Percentiles rank a stretch among this genome's conserved stretches.
Conservation (phyloP, 2,113 vertebrate species). For the Formicarius rufipectus region DNA sequence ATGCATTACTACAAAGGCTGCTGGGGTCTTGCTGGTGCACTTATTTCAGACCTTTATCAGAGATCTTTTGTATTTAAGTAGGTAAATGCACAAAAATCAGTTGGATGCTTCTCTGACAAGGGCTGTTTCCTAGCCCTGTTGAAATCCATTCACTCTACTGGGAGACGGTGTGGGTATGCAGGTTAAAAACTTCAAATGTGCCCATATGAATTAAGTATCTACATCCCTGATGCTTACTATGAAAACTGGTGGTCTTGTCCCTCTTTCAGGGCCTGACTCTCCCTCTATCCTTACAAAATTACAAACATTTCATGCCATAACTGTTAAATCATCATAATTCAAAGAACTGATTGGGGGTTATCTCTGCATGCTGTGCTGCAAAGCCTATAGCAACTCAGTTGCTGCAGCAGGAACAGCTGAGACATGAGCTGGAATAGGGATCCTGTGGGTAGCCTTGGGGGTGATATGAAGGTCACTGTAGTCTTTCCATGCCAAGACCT, state of each 20-base stretch:
- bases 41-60: not conserved
- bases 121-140: not conserved
- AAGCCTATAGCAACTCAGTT: not conserved
- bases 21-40: not conserved
- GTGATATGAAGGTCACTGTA: not conserved
- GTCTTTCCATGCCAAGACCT: not conserved
- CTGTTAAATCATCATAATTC: not conserved
- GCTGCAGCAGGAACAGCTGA: not conserved
- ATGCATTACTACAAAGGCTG: not conserved
- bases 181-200: not conserved
- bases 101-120: not conserved
- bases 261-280: not conserved
- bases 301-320: not conserved
- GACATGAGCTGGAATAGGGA: not conserved
- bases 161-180: not conserved
- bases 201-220: not conserved
- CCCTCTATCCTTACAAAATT: not conserved
- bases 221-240: not conserved
- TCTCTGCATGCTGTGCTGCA: not conserved
- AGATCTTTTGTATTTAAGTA: not conserved
- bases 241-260: not conserved
- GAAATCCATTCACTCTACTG: not conserved
- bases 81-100: not conserved
- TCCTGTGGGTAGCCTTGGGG: not conserved
- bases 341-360: not conserved